These are phyloP conservation scores for Gobius niger DNA, from an alignment of 2,113 vertebrate species.

Conservation along the genomic window DNA sequence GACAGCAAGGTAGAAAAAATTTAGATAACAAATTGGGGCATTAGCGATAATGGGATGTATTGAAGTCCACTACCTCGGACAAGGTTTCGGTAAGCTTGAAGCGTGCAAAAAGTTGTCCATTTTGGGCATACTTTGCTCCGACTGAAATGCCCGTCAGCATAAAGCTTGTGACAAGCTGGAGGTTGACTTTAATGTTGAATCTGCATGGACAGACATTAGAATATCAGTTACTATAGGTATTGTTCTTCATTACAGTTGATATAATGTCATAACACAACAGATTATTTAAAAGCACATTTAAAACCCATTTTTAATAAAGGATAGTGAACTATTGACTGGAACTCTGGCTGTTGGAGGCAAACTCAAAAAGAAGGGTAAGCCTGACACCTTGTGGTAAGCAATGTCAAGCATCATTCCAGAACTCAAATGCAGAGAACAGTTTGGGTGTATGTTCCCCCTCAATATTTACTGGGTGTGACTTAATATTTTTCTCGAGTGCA, in stretches of 20 bases:
- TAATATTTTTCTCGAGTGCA: too few species aligned
- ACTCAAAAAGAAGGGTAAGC: slow-evolving; percentile 26
- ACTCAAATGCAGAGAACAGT: too few species aligned
- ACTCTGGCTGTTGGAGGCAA: not conserved
- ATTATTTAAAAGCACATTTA: not conserved
- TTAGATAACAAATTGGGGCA: not conserved
- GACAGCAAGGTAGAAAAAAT: not conserved
- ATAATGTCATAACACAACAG: not conserved
- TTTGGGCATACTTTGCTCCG: slow-evolving; percentile 97
- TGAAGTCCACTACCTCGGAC: slow-evolving; percentile 79
- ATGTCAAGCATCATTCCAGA: not conserved
- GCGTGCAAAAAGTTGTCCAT: slow-evolving; percentile 95
- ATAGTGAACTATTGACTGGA: not conserved
- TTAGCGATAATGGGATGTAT: not conserved
- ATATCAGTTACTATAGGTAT: not conserved
- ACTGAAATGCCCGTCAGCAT: slow-evolving; percentile 98
- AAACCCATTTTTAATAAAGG: not conserved
- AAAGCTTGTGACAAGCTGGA: slow-evolving; percentile 97
- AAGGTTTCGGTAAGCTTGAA: slow-evolving; percentile 98
- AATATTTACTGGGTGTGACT: too few species aligned
- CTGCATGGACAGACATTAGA: slow-evolving; percentile 63
- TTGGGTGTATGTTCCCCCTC: too few species aligned
- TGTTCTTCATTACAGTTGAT: not conserved
- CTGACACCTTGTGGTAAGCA: slow-evolving; percentile 73
- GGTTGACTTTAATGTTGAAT: slow-evolving; percentile 98